Evolutionary conservation across 35 echinoderm and acorn worm species (phyloP).

Genomic region (Heliocidaris tuberculata): DNA sequence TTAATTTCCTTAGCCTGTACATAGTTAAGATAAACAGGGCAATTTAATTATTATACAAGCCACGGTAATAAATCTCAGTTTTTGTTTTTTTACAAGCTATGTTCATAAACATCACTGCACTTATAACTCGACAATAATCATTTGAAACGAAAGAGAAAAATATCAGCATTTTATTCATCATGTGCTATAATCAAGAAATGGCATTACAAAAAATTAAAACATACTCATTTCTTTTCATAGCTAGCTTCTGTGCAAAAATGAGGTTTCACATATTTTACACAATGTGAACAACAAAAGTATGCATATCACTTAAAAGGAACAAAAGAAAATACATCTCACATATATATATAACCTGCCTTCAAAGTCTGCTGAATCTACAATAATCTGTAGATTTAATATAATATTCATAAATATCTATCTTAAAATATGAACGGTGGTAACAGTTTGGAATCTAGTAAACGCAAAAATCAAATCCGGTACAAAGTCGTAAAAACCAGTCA

Average conservation of each 20-base stretch:
- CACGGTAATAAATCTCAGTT: not conserved
- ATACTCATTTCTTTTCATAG: not conserved
- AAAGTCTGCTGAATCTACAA: not conserved
- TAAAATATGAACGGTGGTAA: constrained; percentile 2
- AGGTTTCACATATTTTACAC: not conserved
- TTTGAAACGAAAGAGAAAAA: not conserved
- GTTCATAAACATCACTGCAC: constrained; percentile 16
- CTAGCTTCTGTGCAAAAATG: too few species aligned
- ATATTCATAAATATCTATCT: constrained; percentile 14
- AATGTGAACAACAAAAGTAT: not conserved
- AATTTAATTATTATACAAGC: not conserved
- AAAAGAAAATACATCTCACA: not conserved
- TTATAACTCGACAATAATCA: not conserved
- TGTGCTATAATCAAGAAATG: not conserved
- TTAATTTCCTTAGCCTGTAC: constrained; percentile 1
- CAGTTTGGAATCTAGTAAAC: not conserved
- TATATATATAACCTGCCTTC: constrained; percentile 1
- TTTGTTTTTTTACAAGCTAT: not conserved
- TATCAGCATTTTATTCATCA: not conserved
- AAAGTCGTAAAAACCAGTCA: not conserved
- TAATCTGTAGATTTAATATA: not conserved
- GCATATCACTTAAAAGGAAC: not conserved
- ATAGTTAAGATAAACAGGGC: constrained; percentile 17
- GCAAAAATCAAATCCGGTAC: not conserved
- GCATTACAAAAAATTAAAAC: not conserved